phyloP scores from a whole-genome alignment of 2,113 vertebrate genomes.

The Ahaetulla prasina region DNA sequence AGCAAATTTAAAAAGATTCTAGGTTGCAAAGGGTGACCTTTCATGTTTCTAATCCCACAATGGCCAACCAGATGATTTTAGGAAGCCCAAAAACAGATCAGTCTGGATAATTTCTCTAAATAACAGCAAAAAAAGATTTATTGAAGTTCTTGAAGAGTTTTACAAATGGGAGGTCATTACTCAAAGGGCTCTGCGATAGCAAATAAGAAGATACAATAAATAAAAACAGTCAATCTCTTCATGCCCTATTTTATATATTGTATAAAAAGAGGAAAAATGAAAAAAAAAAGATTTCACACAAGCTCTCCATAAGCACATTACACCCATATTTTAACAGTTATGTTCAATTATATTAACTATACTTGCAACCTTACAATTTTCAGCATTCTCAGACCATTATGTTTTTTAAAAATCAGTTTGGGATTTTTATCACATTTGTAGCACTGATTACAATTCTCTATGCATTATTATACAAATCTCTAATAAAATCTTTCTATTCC shows the following conservation, averaged over 20 bases:
- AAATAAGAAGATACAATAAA: not conserved
- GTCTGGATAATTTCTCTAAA: not conserved
- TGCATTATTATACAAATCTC: not conserved
- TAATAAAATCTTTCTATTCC: not conserved
- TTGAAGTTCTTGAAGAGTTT: not conserved
- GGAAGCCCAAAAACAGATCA: not conserved
- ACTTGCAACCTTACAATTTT: not conserved
- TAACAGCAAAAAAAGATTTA: not conserved
- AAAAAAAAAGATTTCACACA: not conserved
- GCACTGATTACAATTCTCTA: not conserved
- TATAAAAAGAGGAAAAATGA: not conserved
- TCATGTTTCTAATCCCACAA: not conserved
- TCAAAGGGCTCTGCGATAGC: not conserved
- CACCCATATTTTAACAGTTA: not conserved
- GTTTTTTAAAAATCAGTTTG: not conserved
- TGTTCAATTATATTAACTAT: not conserved
- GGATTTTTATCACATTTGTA: not conserved
- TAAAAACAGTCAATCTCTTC: not conserved
- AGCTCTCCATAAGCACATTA: not conserved
- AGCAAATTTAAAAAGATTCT: not conserved
- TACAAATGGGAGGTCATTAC: not conserved
- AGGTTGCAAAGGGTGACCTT: not conserved
- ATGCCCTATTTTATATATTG: not conserved
- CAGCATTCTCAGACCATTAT: not conserved
- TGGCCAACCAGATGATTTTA: not conserved